A percentile compares a stretch with the other conserved stretches of the same genome.
phyloP scores from a whole-genome alignment of 2,797 vertebrate genomes.

The Myoxocephalus aenaeus region DNA sequence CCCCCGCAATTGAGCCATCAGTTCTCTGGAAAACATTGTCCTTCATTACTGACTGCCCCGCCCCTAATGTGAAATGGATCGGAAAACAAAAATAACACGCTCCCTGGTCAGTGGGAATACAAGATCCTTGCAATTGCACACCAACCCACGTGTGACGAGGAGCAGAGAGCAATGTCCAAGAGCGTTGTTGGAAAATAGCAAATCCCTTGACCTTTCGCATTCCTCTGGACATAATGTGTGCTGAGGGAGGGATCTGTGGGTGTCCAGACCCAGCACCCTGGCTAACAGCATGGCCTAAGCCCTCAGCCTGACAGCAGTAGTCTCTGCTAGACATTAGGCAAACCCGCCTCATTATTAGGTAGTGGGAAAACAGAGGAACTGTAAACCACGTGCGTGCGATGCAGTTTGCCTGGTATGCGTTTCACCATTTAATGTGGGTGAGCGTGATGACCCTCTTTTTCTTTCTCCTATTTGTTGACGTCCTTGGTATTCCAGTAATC shows the following conservation, averaged over 20 bases:
- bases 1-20: not conserved
- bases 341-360: constrained; percentile 39
- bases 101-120: not conserved
- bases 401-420: not conserved
- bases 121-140: not conserved
- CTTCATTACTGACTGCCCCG: not conserved
- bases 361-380: constrained; percentile 4
- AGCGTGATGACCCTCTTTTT: not conserved
- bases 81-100: not conserved
- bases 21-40: not conserved
- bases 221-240: constrained; percentile 12
- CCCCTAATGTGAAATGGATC: not conserved
- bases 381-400: not conserved
- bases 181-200: not conserved
- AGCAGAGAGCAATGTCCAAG: not conserved
- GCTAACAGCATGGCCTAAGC: not conserved
- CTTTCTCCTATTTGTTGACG: not conserved
- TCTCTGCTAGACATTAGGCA: constrained; percentile 28
- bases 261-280: not conserved
- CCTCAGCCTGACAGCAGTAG: not conserved
- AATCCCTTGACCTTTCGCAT: constrained; percentile 29
- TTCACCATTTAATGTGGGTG: not conserved
- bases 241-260: not conserved
- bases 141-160: not conserved
- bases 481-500: not conserved